Conservation (phyloP, 1,140 invertebrate genomes). For the Matsumurasca onukii region DNA sequence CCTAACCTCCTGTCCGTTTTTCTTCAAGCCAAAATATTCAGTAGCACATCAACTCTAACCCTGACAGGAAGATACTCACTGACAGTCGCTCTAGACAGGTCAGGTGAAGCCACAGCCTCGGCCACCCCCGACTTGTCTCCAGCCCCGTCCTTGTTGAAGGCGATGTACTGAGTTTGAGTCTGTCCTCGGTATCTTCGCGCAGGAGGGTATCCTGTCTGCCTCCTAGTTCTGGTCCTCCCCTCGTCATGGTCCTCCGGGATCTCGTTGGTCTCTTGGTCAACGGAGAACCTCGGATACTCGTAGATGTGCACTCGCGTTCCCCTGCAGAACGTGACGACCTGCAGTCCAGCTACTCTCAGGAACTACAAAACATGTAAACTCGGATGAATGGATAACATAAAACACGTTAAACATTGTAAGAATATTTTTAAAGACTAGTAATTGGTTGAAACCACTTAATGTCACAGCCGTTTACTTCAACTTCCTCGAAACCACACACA, state of each 20-base stretch:
- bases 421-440: too few species aligned
- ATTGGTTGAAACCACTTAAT: too few species aligned
- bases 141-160: slow-evolving; percentile 54
- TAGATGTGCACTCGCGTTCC: slow-evolving; percentile 21
- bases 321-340: slow-evolving; percentile 25
- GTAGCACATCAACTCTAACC: not conserved
- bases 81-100: slow-evolving; percentile 70
- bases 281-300: not conserved
- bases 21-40: not conserved
- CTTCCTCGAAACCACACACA: too few species aligned
- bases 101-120: slow-evolving; percentile 70
- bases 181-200: slow-evolving; percentile 59
- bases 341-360: slow-evolving; percentile 13
- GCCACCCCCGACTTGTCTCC: slow-evolving; percentile 70
- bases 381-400: too few species aligned
- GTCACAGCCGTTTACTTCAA: too few species aligned
- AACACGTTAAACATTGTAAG: too few species aligned
- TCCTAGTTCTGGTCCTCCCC: not conserved
- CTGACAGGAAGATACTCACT: slow-evolving; percentile 68
- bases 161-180: slow-evolving; percentile 79
- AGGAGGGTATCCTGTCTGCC: not conserved
- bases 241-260: not conserved
- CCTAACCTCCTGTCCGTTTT: too few species aligned
- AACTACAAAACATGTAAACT: slow-evolving; percentile 13
- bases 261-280: slow-evolving; percentile 3